A percentile compares a stretch with the other conserved stretches of the same genome.
Conservation (phyloP, 2,113 vertebrate species). For the Struthidea cinerea region DNA sequence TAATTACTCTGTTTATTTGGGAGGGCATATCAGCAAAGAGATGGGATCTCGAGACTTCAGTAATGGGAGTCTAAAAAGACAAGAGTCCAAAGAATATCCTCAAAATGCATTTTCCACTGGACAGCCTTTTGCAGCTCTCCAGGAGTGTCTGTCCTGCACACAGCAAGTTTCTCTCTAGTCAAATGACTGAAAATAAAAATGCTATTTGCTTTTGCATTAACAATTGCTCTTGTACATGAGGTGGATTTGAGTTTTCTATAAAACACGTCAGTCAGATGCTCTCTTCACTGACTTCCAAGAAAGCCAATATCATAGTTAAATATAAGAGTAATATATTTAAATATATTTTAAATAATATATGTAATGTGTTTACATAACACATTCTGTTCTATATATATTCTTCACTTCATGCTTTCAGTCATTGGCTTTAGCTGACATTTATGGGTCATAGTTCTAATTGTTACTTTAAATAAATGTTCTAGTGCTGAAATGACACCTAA, state of each 20-base stretch:
- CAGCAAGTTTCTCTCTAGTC: background rate
- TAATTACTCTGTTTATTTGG: constrained; percentile 31
- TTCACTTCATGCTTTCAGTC: background rate
- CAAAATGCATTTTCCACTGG: background rate
- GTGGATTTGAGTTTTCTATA: background rate
- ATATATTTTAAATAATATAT: background rate
- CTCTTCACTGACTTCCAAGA: background rate
- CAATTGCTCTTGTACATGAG: background rate
- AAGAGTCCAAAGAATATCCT: background rate
- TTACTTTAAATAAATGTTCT: background rate
- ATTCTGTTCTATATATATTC: background rate
- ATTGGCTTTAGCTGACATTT: background rate
- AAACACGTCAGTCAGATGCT: background rate
- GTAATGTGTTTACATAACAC: background rate
- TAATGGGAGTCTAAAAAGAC: background rate
- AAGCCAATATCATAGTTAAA: background rate
- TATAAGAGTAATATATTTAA: background rate
- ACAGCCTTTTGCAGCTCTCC: background rate
- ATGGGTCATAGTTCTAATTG: background rate
- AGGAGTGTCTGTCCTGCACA: background rate
- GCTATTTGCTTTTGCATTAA: background rate
- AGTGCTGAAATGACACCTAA: background rate
- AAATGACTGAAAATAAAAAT: background rate
- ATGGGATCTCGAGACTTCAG: background rate
- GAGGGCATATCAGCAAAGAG: background rate